These are phyloP conservation scores for Argyresthia albistria DNA, from an alignment of 2,888 invertebrate genomes.

Conservation along the genomic window DNA sequence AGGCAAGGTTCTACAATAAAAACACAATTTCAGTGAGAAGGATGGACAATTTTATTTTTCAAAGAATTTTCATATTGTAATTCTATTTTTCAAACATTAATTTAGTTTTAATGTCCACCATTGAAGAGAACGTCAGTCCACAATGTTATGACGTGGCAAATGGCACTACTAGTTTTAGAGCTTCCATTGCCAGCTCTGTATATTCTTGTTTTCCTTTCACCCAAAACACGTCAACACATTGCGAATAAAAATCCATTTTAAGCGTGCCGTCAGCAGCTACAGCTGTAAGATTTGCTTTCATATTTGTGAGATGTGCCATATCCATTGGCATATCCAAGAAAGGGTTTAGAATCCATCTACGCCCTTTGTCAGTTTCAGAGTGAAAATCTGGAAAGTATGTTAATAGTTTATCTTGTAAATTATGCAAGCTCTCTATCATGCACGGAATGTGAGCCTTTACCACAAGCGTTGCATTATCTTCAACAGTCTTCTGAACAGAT, in stretches of 20 bases:
- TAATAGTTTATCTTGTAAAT: conserved; percentile 19
- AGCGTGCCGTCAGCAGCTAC: no score
- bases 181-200: background rate
- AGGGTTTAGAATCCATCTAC: conserved; percentile 20
- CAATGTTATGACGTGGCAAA: background rate
- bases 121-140: background rate
- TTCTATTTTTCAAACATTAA: no score
- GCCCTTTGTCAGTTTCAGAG: conserved; percentile 19
- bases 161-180: background rate
- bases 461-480: conserved; percentile 19
- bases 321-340: conserved; percentile 20
- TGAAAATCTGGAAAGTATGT: conserved; percentile 16
- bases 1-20: no score
- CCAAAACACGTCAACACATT: conserved; percentile 19
- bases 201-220: conserved; percentile 9
- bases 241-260: conserved; percentile 12
- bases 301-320: conserved; percentile 19
- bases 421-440: conserved; percentile 22
- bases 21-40: no score
- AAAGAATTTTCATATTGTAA: no score
- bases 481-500: conserved; percentile 20
- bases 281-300: no score
- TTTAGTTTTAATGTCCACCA: no score
- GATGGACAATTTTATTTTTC: no score
- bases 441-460: conserved; percentile 19